Evolutionary conservation across 1,140 invertebrate genomes (phyloP).

Genomic region (Cepaea nemoralis): DNA sequence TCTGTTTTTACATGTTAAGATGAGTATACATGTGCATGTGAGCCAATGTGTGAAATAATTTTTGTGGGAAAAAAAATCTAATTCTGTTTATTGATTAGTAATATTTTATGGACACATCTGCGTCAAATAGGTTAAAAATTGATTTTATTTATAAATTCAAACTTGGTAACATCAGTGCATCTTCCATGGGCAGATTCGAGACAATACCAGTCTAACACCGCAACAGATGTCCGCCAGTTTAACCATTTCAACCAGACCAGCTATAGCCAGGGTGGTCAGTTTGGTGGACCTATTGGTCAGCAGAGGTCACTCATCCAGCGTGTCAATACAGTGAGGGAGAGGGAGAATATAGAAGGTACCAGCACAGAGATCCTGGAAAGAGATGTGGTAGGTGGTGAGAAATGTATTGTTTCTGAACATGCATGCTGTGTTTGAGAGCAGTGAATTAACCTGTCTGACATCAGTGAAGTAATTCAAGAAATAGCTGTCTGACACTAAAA

Average conservation of each 20-base stretch:
- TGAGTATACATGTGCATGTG: no score
- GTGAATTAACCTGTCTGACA: background rate
- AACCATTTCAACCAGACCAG: constrained; percentile 30
- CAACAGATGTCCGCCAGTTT: constrained; percentile 30
- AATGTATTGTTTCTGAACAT: background rate
- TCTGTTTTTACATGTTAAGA: no score
- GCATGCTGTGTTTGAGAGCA: background rate
- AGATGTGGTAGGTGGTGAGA: constrained; percentile 78
- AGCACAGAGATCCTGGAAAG: constrained; percentile 70
- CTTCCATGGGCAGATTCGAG: background rate
- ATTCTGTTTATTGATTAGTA: no score
- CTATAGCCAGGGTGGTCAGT: constrained; percentile 35
- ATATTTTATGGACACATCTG: no score
- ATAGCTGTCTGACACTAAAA: no score
- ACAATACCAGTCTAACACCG: background rate
- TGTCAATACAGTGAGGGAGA: constrained; percentile 36
- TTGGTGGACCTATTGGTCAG: constrained; percentile 34
- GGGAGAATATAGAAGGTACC: constrained; percentile 47
- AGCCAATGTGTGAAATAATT: no score
- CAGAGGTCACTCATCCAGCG: constrained; percentile 32
- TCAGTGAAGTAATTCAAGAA: background rate
- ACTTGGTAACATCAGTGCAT: no score
- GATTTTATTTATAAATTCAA: no score
- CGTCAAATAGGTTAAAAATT: no score
- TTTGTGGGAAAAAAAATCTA: no score